Conservation (phyloP, 2,113 vertebrate genomes). For the Malaclemys terrapin region DNA sequence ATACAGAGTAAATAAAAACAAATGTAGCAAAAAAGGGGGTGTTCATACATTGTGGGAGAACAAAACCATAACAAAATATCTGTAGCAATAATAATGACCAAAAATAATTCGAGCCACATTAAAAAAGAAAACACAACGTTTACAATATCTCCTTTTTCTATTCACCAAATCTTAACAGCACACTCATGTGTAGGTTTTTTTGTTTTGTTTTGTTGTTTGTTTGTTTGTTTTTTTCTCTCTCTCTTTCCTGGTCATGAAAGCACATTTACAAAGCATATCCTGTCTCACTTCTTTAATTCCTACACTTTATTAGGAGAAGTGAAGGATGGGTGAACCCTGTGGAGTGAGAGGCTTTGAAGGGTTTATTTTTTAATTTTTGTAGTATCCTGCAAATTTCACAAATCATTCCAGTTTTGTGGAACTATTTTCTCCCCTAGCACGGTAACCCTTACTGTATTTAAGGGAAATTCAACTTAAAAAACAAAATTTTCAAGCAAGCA, state of each 20-base stretch:
- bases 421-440: not conserved
- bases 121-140: not conserved
- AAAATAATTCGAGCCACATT: accelerated
- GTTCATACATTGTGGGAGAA: not conserved
- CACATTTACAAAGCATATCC: not conserved
- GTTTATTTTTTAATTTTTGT: not conserved
- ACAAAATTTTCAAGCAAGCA: not conserved
- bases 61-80: accelerated
- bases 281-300: not conserved
- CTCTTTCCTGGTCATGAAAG: not conserved
- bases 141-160: not conserved
- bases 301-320: not conserved
- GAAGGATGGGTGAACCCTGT: not conserved
- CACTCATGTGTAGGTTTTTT: not conserved
- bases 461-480: not conserved
- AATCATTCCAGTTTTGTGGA: not conserved
- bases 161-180: accelerated
- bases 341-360: not conserved
- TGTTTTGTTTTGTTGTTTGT: too few relatives aligned
- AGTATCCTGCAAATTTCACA: not conserved
- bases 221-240: not conserved
- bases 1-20: not conserved
- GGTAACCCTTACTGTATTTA: not conserved
- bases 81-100: not conserved
- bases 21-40: not conserved